A percentile compares a stretch with the other conserved stretches of the same genome.
Conservation (phyloP, 2,113 vertebrate genomes). For the Condylura cristata region DNA sequence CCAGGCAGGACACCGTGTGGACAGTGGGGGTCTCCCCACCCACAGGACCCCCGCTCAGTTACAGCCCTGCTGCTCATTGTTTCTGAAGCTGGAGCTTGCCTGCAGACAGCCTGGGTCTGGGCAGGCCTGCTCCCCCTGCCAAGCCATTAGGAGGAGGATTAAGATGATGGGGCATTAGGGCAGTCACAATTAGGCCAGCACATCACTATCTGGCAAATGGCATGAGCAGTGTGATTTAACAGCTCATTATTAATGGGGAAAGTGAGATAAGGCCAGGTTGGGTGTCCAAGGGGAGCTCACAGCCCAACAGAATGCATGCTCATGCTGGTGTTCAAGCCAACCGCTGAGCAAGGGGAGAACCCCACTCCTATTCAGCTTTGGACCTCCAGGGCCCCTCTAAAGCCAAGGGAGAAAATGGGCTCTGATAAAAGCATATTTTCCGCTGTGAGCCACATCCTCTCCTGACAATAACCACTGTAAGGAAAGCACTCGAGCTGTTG, state of each 20-base stretch:
- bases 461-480: not conserved
- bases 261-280: constrained; percentile 63
- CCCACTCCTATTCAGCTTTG: not conserved
- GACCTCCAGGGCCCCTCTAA: not conserved
- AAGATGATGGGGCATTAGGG: constrained; percentile 47
- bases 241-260: constrained; percentile 69
- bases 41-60: not conserved
- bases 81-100: constrained; percentile 31
- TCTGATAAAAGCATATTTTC: constrained; percentile 33
- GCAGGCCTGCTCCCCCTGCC: not conserved
- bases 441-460: not conserved
- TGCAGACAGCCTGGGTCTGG: not conserved
- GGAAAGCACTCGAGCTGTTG: not conserved
- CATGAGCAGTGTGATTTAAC: constrained; percentile 69
- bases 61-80: not conserved
- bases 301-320: constrained; percentile 35
- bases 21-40: not conserved
- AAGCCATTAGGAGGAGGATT: constrained; percentile 56
- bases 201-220: constrained; percentile 56
- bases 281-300: constrained; percentile 38
- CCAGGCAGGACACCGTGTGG: not conserved
- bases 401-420: constrained; percentile 4
- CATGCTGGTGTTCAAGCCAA: constrained; percentile 32
- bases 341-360: not conserved
- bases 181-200: constrained; percentile 19